These are phyloP conservation scores for Empis stercorea DNA, from an alignment of 2,888 invertebrate species.

Conservation along the genomic window DNA sequence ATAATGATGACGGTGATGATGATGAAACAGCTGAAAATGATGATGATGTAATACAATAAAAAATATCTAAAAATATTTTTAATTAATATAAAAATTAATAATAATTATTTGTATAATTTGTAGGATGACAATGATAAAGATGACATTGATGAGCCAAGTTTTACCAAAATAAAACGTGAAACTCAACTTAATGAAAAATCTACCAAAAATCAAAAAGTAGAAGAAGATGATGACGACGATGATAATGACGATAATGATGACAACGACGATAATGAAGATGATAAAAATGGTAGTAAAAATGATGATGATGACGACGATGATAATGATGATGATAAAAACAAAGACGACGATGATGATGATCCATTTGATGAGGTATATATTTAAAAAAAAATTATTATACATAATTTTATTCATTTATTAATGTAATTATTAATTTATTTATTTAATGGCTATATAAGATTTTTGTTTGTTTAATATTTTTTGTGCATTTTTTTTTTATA, in stretches of 20 bases:
- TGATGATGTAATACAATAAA: conserved; percentile 21
- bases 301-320: conserved; percentile 24
- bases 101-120: conserved; percentile 18
- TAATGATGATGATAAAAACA: conserved; percentile 16
- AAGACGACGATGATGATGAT: conserved; percentile 22
- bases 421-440: no score
- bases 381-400: no score
- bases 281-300: conserved; percentile 17
- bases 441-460: no score
- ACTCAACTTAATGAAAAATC: neutral
- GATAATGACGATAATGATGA: conserved; percentile 24
- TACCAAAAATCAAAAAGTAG: neutral
- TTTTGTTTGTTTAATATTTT: no score
- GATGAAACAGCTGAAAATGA: conserved; percentile 23
- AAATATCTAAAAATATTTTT: conserved; percentile 5
- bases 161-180: neutral
- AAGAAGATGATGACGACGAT: conserved; percentile 23
- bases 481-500: no score
- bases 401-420: no score
- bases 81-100: no score
- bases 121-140: conserved; percentile 18
- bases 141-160: conserved; percentile 11
- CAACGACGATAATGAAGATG: conserved; percentile 17
- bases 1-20: conserved; percentile 24
- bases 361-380: conserved; percentile 37